Percentiles rank a stretch among this genome's conserved stretches.
These are phyloP conservation scores for Hyaena hyaena DNA, from an alignment of 2,113 vertebrate genomes.

Conservation along the genomic window DNA sequence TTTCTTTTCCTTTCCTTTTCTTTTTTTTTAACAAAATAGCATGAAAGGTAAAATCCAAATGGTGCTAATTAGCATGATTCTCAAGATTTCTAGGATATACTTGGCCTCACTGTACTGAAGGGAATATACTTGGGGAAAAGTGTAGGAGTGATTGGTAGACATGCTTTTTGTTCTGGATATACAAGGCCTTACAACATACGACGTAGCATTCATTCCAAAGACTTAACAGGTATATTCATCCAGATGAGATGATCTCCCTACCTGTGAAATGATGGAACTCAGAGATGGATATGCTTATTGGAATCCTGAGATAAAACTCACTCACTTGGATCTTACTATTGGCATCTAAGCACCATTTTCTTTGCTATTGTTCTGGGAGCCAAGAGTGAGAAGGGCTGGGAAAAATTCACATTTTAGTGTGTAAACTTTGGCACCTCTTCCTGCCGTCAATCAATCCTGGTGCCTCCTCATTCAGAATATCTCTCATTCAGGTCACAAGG, in stretches of 20 bases:
- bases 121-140: neutral
- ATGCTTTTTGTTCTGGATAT: neutral
- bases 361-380: neutral
- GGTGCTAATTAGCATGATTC: neutral
- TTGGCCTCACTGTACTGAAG: neutral
- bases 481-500: neutral
- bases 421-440: neutral
- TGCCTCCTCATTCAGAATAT: neutral
- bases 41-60: neutral
- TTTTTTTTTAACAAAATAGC: neutral
- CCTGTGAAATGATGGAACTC: neutral
- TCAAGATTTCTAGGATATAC: neutral
- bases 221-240: neutral
- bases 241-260: neutral
- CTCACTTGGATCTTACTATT: neutral
- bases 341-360: neutral
- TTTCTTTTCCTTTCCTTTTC: too few relatives aligned
- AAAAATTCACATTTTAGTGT: neutral
- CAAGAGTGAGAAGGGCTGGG: neutral
- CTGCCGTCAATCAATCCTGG: neutral
- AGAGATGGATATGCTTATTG: neutral
- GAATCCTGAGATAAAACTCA: neutral
- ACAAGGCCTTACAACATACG: neutral
- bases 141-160: neutral
- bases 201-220: neutral